Conservation (phyloP, 2,888 invertebrate genomes). For the Polymixis flavicincta region DNA sequence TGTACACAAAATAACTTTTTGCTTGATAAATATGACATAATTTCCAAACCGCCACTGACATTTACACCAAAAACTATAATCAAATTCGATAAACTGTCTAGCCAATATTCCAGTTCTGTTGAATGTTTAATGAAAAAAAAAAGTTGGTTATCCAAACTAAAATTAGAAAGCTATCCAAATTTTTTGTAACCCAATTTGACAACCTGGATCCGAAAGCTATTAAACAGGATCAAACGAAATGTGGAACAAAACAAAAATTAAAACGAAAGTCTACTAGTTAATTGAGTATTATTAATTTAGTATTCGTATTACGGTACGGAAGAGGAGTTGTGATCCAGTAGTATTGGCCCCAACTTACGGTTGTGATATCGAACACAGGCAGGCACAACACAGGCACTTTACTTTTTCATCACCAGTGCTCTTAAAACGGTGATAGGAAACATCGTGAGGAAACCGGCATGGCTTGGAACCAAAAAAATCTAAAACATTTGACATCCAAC, state of each 20-base stretch:
- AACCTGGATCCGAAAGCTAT: constrained; percentile 27
- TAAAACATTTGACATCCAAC: no score
- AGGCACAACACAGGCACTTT: no score
- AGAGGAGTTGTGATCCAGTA: no score
- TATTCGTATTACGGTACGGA: no score
- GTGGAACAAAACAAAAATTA: not conserved
- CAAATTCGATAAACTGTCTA: constrained; percentile 31
- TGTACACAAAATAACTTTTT: not conserved
- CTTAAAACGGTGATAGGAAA: no score
- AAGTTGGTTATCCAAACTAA: constrained; percentile 16
- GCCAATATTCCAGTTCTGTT: constrained; percentile 22
- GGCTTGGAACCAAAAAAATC: no score
- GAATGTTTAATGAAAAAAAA: constrained; percentile 12
- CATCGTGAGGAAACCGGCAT: no score
- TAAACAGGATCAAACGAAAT: constrained; percentile 34
- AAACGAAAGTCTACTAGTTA: not conserved
- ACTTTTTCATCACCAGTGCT: no score
- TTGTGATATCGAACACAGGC: no score
- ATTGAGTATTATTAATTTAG: not conserved
- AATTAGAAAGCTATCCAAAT: constrained; percentile 7
- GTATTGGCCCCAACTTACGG: no score
- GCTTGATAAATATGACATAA: not conserved
- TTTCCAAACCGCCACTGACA: not conserved
- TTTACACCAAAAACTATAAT: not conserved
- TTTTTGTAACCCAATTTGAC: constrained; percentile 17